Evolutionary conservation across 2,888 invertebrate genomes (phyloP).

Genomic region (Eupithecia tripunctaria): DNA sequence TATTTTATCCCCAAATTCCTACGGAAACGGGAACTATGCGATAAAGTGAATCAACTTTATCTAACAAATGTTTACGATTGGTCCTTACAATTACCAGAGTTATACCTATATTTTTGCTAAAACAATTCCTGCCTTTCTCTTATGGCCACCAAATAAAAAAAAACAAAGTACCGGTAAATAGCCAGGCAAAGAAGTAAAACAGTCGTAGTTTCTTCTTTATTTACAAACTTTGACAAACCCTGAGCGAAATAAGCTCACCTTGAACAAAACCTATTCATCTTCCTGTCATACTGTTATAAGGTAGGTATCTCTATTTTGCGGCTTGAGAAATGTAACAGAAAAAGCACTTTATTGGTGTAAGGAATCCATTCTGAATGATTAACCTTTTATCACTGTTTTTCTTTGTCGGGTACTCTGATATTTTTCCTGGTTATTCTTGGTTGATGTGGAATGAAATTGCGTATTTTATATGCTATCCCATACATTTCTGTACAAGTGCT

Average conservation of each 20-base stretch:
- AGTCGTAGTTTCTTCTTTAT: constrained; percentile 10
- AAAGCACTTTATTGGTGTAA: constrained; percentile 64
- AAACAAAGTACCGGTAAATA: neutral
- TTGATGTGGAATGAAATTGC: constrained; percentile 39
- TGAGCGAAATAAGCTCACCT: constrained; percentile 60
- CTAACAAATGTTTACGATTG: neutral
- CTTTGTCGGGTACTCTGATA: constrained; percentile 49
- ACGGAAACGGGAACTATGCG: too few relatives aligned
- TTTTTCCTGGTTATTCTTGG: constrained; percentile 35
- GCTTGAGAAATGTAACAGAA: constrained; percentile 58
- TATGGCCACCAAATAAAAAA: neutral
- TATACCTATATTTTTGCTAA: neutral
- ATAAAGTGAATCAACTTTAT: neutral
- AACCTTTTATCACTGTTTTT: constrained; percentile 61
- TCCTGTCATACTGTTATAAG: constrained; percentile 52
- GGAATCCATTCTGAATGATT: constrained; percentile 66
- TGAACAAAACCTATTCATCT: constrained; percentile 65
- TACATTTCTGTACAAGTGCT: neutral
- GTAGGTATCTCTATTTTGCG: constrained; percentile 56
- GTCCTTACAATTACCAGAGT: neutral
- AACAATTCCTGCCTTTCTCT: neutral
- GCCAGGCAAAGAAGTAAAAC: constrained; percentile 4
- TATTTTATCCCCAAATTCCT: too few relatives aligned
- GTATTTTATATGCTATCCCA: constrained; percentile 6
- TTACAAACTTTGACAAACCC: constrained; percentile 14